A percentile compares a stretch with the other conserved stretches of the same genome.
These are phyloP conservation scores for Vimba vimba DNA, from an alignment of 2,113 vertebrate genomes.

Conservation along the genomic window DNA sequence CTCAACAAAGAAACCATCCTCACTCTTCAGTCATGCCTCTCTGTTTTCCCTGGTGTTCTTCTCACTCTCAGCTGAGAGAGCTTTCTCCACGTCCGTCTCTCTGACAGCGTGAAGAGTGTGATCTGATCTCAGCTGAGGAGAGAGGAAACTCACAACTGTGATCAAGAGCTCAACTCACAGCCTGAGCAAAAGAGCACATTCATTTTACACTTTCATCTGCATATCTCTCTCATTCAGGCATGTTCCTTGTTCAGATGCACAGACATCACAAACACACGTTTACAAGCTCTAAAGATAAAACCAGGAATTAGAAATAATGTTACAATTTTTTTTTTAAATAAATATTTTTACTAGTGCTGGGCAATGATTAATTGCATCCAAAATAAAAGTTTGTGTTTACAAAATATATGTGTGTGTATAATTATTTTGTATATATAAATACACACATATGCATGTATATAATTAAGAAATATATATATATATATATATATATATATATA, in stretches of 20 bases:
- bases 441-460: no score
- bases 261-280: background rate
- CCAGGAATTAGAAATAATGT: background rate
- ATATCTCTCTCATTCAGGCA: background rate
- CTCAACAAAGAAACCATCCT: no score
- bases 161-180: background rate
- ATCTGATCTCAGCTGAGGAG: conserved; percentile 54
- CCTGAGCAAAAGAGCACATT: no score
- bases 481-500: no score
- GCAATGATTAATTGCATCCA: no score
- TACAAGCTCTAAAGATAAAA: background rate
- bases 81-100: background rate
- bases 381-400: no score
- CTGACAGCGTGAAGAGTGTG: conserved; percentile 37
- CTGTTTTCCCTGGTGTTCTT: conserved; percentile 43
- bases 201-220: conserved; percentile 50
- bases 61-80: conserved; percentile 39
- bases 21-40: no score
- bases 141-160: conserved; percentile 43
- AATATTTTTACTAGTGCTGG: no score
- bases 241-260: background rate
- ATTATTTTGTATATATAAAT: no score
- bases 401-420: no score
- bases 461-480: no score
- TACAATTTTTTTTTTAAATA: no score